These are phyloP conservation scores for Tangara arthus DNA, from an alignment of 2,797 vertebrate genomes.

Conservation along the genomic window DNA sequence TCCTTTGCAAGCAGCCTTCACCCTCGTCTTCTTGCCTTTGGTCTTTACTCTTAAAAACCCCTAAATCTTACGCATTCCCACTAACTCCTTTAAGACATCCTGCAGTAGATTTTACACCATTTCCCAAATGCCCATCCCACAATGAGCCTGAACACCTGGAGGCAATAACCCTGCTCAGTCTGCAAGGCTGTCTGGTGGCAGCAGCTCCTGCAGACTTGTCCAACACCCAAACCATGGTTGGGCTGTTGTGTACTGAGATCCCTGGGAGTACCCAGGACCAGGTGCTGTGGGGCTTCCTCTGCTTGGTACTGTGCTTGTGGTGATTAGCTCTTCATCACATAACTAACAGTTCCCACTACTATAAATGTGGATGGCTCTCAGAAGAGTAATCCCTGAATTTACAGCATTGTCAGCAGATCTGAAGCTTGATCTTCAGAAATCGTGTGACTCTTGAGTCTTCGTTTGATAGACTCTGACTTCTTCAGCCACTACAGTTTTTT, in stretches of 20 bases:
- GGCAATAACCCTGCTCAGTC: neutral
- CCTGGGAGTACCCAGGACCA: neutral
- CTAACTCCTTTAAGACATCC: neutral
- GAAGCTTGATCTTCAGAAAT: neutral
- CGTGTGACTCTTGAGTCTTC: fast-evolving
- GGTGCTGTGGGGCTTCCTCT: neutral
- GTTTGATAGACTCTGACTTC: neutral
- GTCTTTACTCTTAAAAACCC: neutral
- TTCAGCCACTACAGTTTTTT: neutral
- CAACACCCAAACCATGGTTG: fast-evolving
- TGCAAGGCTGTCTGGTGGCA: neutral
- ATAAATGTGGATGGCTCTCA: neutral
- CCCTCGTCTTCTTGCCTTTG: neutral
- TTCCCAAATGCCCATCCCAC: neutral
- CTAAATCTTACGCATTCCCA: neutral
- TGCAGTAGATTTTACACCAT: neutral
- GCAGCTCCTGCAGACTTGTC: neutral
- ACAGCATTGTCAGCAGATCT: neutral
- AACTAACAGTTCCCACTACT: neutral
- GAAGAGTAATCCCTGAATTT: neutral
- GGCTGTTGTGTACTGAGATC: neutral
- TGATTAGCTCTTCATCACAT: neutral
- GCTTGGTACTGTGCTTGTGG: neutral
- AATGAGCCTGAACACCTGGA: neutral
- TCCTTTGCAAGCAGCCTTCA: neutral